Base-by-base conservation (phyloP, 2,888 invertebrate species). In the Eulithis prunata region DNA sequence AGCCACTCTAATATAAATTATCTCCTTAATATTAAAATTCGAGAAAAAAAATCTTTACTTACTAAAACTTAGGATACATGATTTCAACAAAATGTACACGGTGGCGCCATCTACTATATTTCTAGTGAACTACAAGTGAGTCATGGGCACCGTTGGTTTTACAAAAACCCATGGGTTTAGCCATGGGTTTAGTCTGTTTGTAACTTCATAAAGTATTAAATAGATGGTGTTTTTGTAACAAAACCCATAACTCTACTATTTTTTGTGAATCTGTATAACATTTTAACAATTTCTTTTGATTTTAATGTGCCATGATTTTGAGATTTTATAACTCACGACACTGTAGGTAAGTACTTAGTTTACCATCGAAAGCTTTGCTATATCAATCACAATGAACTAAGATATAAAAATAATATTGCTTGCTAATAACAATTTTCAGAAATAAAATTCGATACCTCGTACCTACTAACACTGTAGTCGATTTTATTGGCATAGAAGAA, bases 301-400 rank as follows among this genome's bases (percentile, higher is more conserved):
- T 90, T 90, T 90, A 91, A 91, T 91, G 91, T 91, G 91, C 85
- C 84, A 86, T 90, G 91, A 90, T 89, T 84, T 74, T 64, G 47
- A 75, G 43, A 72, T 46, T 64, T 7, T 73, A 71, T 69, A 71
- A 78, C 72, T 78, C 76, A 83, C 80, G 80, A 84, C 82, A 85
- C 77, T 75, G 5, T 21, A 21, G 21, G 21, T 46, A 46, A 6
- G 5, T 14, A 14, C 49, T 49, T 62, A 54, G 43, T 57, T 57
- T 57, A 61, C 70, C 64, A 71, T 66, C 47, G 43, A 72, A 73
- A 72, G 72, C 71, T 57, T 57, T 59, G 47, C 52, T 57, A 51
- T 41, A 21, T 55, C 60, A 53, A 43, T 54, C 41, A 51, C 53
- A 36, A 32, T 45, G 41, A 32, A 32, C 55, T 58, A 66, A 62